phyloP scores from a whole-genome alignment of 2,797 vertebrate genomes.

The Acanthornis magna region DNA sequence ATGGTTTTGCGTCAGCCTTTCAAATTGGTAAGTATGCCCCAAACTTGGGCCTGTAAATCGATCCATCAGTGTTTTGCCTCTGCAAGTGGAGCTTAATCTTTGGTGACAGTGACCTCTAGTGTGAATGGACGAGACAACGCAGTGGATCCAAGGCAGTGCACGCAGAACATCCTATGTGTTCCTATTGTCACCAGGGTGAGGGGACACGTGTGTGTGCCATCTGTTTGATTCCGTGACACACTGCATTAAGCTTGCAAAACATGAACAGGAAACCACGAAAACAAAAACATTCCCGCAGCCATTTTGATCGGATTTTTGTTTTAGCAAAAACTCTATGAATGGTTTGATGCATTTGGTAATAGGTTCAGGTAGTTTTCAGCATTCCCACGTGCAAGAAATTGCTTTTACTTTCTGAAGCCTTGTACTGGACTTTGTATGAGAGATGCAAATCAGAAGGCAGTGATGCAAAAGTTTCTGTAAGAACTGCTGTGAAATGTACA shows the following conservation, averaged over 20 bases:
- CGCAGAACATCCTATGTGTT: fast-evolving
- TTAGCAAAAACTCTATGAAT: background rate
- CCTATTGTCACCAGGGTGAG: background rate
- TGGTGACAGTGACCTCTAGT: conserved; percentile 55
- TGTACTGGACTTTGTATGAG: background rate
- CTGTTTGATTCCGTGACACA: background rate
- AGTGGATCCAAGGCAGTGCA: background rate
- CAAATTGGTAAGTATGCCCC: background rate
- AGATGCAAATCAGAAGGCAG: background rate
- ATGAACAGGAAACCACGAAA: background rate
- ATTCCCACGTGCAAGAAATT: background rate
- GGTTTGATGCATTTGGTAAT: background rate
- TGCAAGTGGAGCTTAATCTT: background rate
- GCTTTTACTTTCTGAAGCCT: background rate
- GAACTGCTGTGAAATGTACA: background rate
- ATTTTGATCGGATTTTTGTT: background rate
- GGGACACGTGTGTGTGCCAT: background rate
- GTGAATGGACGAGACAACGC: background rate
- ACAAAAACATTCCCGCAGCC: background rate
- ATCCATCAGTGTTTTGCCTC: background rate
- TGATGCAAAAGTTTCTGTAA: background rate
- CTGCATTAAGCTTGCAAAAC: background rate
- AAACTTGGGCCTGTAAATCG: fast-evolving
- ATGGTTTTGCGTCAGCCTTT: background rate
- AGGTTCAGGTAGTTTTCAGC: background rate